Evolutionary conservation across 2,888 invertebrate genomes (phyloP), one percentile per base, ranked within the genome.

Genomic region (Drosophila greeni): DNA sequence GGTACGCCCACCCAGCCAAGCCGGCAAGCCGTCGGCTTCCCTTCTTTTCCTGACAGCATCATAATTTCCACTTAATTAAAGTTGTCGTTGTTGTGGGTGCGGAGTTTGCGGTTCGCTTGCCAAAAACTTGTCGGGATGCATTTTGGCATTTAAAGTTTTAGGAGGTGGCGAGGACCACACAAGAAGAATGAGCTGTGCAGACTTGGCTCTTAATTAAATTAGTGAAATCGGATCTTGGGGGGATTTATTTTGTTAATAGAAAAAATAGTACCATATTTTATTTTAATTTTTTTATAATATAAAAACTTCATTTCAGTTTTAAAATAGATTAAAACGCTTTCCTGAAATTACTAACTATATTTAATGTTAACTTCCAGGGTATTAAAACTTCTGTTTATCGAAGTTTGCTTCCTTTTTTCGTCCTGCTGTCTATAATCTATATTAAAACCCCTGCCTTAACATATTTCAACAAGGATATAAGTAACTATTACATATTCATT

Each of bases 21-120:
- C n/a, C n/a, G n/a, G n/a, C n/a, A n/a, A n/a, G 49, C 36, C 24
- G 24, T 7, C 45, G 20, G 12, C 12, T 36, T 54, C 29, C 42
- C 7, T 36, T 24, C 24, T 42, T 9, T 24, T 24, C 45, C 39
- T 43, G 45, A 52, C 49, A 59, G 36, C 40, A 34, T 48, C 69
- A 70, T 71, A 70, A 74, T 77, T 73, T 73, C 62, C 65, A 67
- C 66, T 67, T 75, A 70, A 77, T 72, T 79, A 67, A 81, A 72
- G 45, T 67, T 75, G 54, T 67, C 59, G 66, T 47, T 66, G 52
- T 49, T 53, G 37, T 66, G 72, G 69, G 37, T 60, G 67, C 31
- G 34, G 53, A 54, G 60, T 54, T 61, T 52, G 43, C 34, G 74
- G 66, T 65, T 65, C 5, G 43, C 48, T 29, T 12, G 18, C 48